Evolutionary conservation across 2,888 invertebrate species (phyloP).

Genomic region (Leptogaster cylindrica): DNA sequence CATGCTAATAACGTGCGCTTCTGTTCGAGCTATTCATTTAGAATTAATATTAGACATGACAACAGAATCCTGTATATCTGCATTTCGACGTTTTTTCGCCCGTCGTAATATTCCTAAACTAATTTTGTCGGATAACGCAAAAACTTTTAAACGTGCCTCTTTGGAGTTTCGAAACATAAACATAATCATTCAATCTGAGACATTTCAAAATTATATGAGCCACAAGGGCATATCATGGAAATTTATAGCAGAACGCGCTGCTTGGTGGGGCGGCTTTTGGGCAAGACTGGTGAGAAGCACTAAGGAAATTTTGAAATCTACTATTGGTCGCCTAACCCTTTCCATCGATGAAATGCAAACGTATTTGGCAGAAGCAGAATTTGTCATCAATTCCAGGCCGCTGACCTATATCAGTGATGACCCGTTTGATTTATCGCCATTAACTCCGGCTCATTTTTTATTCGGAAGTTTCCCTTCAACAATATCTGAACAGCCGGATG

Average conservation of each 20-base stretch:
- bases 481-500: background rate
- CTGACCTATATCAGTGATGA: slow-evolving; percentile 27
- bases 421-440: slow-evolving; percentile 27
- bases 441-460: slow-evolving; percentile 22
- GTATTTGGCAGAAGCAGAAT: slow-evolving; percentile 17
- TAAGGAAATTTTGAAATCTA: slow-evolving; percentile 15
- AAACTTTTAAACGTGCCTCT: background rate
- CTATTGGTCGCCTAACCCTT: slow-evolving; percentile 14
- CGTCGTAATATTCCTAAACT: background rate
- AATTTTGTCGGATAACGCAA: background rate
- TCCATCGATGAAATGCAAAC: slow-evolving; percentile 18
- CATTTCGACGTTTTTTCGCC: background rate
- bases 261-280: too few species aligned
- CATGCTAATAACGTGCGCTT: background rate
- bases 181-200: background rate
- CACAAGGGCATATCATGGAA: slow-evolving; percentile 26
- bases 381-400: slow-evolving; percentile 15
- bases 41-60: background rate
- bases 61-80: background rate
- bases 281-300: slow-evolving; percentile 19
- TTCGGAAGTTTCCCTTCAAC: slow-evolving; percentile 11
- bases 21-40: background rate
- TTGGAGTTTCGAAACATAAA: background rate
- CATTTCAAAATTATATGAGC: slow-evolving; percentile 1
- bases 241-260: slow-evolving; percentile 18